Conservation (phyloP, 2,797 vertebrate species). For the Anas bahamensis region DNA sequence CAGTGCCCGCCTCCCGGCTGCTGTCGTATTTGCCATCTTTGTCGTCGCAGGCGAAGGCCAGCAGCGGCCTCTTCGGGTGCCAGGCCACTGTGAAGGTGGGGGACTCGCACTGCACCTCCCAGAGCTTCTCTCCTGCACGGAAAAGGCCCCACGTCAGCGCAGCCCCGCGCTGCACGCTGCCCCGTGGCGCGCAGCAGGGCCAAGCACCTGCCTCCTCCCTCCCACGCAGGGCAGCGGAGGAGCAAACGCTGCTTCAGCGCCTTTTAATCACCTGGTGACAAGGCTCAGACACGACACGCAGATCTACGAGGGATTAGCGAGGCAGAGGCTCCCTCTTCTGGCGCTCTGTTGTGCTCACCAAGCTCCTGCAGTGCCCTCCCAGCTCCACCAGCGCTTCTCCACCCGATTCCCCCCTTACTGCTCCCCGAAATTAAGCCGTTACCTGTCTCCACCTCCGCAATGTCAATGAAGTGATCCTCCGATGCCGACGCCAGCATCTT, state of each 20-base stretch:
- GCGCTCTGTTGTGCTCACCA: not conserved
- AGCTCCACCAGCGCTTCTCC: not conserved
- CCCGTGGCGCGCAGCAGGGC: not conserved
- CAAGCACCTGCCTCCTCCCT: not conserved
- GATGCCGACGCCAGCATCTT: constrained; percentile 97
- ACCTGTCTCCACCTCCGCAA: constrained; percentile 97
- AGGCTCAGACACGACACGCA: not conserved
- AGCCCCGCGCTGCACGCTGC: not conserved
- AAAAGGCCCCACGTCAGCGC: not conserved
- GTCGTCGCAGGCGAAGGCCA: constrained; percentile 97
- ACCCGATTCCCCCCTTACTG: not conserved
- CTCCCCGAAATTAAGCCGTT: not conserved
- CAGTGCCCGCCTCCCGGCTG: constrained; percentile 94
- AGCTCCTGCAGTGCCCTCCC: not conserved
- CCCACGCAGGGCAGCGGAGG: not conserved
- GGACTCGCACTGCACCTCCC: constrained; percentile 98
- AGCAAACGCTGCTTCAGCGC: not conserved
- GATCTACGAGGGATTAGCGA: not conserved
- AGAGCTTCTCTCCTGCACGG: constrained; percentile 92
- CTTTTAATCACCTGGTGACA: not conserved
- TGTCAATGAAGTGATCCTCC: constrained; percentile 98
- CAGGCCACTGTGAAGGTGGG: constrained; percentile 98
- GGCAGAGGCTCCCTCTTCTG: constrained; percentile 20
- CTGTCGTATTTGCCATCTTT: constrained; percentile 98
- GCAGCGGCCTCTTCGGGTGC: constrained; percentile 94